Conservation (phyloP, 2,113 vertebrate species). For the Amphiprion percula region DNA sequence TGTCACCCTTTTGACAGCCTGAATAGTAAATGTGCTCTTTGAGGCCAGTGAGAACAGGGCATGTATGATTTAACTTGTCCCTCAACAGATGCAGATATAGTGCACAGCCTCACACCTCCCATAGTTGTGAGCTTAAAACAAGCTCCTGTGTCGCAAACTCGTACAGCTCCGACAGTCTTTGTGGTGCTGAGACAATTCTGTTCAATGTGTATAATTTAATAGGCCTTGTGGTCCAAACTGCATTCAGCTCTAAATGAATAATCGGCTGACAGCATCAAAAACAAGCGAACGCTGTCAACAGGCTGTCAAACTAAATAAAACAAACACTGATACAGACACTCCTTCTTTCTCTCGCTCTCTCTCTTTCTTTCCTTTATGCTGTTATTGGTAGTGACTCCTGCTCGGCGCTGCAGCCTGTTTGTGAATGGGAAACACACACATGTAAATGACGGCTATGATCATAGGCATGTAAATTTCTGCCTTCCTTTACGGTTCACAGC, state of each 20-base stretch:
- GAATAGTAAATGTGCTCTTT: constrained; percentile 57
- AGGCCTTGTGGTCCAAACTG: constrained; percentile 72
- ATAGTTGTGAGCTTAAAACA: constrained; percentile 49
- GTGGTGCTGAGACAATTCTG: constrained; percentile 57
- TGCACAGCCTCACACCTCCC: constrained; percentile 23
- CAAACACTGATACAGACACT: constrained; percentile 57
- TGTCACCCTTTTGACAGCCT: constrained; percentile 58
- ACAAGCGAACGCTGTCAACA: constrained; percentile 69
- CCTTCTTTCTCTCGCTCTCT: constrained; percentile 3
- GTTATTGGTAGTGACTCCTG: constrained; percentile 55
- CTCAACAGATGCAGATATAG: constrained; percentile 44
- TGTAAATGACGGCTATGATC: constrained; percentile 32
- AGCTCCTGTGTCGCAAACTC: constrained; percentile 36
- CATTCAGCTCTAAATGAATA: constrained; percentile 76
- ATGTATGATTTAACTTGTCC: constrained; percentile 72
- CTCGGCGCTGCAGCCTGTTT: constrained; percentile 23
- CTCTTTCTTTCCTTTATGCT: neutral
- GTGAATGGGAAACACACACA: constrained; percentile 23
- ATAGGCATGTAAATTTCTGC: constrained; percentile 24
- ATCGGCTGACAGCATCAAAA: constrained; percentile 72
- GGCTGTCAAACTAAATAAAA: constrained; percentile 75
- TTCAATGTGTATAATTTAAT: constrained; percentile 76
- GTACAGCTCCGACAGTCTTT: constrained; percentile 34
- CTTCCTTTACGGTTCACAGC: constrained; percentile 21
- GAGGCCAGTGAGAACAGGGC: constrained; percentile 49